Conservation (phyloP, 2,797 vertebrate genomes). For the Danio aesculapii region DNA sequence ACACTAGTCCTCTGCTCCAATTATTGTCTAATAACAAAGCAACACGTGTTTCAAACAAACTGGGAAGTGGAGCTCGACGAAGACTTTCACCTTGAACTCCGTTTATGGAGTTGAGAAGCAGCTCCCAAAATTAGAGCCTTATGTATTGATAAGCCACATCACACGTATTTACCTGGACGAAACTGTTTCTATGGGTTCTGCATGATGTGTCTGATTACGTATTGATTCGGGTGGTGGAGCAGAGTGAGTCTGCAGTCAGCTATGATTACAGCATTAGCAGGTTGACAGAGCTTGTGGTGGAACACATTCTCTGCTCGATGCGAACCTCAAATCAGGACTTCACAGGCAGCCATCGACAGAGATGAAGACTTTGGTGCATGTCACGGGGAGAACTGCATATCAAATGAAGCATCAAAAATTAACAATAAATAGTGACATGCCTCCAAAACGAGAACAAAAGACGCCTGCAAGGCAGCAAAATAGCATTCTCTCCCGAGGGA, state of each 20-base stretch:
- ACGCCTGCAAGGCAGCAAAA: slow-evolving; percentile 80
- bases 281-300: slow-evolving; percentile 60
- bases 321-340: slow-evolving; percentile 70
- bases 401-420: slow-evolving; percentile 81
- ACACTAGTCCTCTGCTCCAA: slow-evolving; percentile 48
- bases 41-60: slow-evolving; percentile 17
- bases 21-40: slow-evolving; percentile 45
- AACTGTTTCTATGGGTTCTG: slow-evolving; percentile 44
- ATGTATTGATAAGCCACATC: slow-evolving; percentile 37
- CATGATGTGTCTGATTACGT: slow-evolving; percentile 60
- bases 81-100: not conserved
- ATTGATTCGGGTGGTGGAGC: slow-evolving; percentile 69
- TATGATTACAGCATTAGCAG: slow-evolving; percentile 57
- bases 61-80: not conserved
- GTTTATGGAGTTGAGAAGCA: slow-evolving; percentile 14
- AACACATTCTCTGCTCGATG: slow-evolving; percentile 63
- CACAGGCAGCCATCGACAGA: slow-evolving; percentile 71
- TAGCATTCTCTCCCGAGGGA: slow-evolving; percentile 81
- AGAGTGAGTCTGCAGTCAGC: slow-evolving; percentile 62
- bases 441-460: slow-evolving; percentile 86
- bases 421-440: slow-evolving; percentile 84
- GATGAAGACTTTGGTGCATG: slow-evolving; percentile 79
- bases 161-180: slow-evolving; percentile 16
- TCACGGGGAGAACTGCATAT: slow-evolving; percentile 79
- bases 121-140: slow-evolving; percentile 16